phyloP scores from a whole-genome alignment of 1,140 invertebrate genomes.

The Meloidogyne floridensis region DNA sequence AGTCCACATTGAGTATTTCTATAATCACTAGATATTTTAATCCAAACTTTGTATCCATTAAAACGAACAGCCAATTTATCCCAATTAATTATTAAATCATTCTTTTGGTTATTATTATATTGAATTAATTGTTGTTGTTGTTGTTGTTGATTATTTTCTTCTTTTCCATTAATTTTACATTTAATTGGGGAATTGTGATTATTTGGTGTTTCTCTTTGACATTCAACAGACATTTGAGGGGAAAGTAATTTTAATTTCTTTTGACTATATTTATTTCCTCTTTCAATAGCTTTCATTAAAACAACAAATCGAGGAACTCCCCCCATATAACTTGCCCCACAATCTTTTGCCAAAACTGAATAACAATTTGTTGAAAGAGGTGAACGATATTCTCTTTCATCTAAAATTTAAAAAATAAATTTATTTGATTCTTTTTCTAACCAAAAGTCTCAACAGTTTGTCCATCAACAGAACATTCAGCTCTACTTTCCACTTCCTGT shows the following conservation, averaged over 20 bases:
- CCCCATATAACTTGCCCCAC: no score
- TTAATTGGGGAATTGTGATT: constrained; percentile 8
- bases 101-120: constrained; percentile 31
- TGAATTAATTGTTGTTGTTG: constrained; percentile 10
- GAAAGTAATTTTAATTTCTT: constrained; percentile 42
- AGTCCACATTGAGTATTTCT: constrained; percentile 49
- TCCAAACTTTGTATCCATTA: constrained; percentile 39
- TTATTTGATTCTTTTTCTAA: no score
- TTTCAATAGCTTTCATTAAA: no score
- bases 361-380: no score
- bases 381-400: no score
- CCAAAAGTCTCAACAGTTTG: no score
- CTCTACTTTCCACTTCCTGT: no score
- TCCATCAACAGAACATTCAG: no score
- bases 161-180: constrained; percentile 33
- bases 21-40: constrained; percentile 43
- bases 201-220: constrained; percentile 19
- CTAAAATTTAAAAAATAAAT: no score
- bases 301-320: no score
- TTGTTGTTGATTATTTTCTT: constrained; percentile 23
- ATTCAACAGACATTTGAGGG: constrained; percentile 30
- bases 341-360: no score
- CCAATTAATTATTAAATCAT: constrained; percentile 23
- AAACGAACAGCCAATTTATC: constrained; percentile 43
- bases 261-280: constrained; percentile 3